Base-by-base conservation (phyloP, 2,113 vertebrate species). In the Talpa occidentalis region DNA sequence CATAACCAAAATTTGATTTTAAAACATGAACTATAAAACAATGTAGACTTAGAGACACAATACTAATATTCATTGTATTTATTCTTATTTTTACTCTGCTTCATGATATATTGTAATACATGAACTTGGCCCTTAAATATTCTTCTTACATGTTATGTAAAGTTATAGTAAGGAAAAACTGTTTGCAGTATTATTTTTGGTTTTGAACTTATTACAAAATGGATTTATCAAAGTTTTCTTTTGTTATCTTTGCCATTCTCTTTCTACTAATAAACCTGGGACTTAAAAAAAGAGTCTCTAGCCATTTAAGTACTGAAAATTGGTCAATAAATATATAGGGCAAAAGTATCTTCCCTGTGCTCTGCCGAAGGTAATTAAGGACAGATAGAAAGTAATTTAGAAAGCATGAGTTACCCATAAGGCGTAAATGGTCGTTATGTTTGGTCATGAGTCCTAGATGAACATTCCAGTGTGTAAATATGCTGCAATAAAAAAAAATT, bases 21-120 rank as follows among this genome's bases (percentile, higher is more conserved):
- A 67, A 93, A 90, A 95, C 88, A 59, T 76, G n/a, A 93, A 67
- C 49, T 86, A n/a, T 28, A 90, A 73, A 32, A 52, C 5, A 37
- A 26, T 9, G 12, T 69, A 91, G 15, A 74, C 37, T 91, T n/a
- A 88, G 62, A 91, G 37, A 83, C 30, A 74, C 64, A 94, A 95
- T 10, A 30, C 2, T 40, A 21, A 10, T 64, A 80, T 40, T 77
- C 35, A 40, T 88, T 88, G 4, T 32, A 87, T 73, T 24, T 52
- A n/a, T 87, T 95, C 78, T 72, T 82, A 24, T 9, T 9, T 52
- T 87, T 42, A 66, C 30, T 73, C 32, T 37, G 37, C 14, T 81
- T 56, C 42, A 24, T 73, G 32, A 52, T 73, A 73, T 86, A 59
- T 90, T 74, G 62, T 79, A 88, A 88, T 24, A 69, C 52, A 82